These are phyloP conservation scores for Adelges cooleyi DNA, from an alignment of 1,140 invertebrate genomes.

Conservation along the genomic window DNA sequence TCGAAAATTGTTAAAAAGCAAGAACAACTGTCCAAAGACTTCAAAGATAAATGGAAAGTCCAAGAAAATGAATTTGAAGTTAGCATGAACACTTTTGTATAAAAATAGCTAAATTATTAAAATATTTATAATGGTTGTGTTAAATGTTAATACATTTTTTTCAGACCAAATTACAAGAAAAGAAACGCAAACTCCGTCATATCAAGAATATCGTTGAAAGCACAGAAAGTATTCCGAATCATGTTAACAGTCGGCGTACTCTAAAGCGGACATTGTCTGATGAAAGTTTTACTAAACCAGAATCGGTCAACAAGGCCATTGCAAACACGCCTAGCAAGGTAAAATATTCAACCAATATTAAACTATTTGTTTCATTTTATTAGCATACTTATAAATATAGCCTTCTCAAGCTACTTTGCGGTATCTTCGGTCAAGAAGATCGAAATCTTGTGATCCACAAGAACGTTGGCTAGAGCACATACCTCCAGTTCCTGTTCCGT, in stretches of 20 bases:
- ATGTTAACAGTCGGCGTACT: neutral
- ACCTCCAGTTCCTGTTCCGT: slow-evolving; percentile 54
- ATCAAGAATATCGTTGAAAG: slow-evolving; percentile 23
- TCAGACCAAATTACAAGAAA: slow-evolving; percentile 19
- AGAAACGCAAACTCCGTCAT: slow-evolving; percentile 18
- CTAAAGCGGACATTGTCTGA: slow-evolving; percentile 5
- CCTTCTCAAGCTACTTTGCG: neutral
- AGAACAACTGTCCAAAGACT: slow-evolving; percentile 53
- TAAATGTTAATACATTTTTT: neutral
- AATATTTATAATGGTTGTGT: neutral
- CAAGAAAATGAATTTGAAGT: slow-evolving; percentile 54
- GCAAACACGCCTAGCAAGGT: neutral
- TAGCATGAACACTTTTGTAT: too few species aligned
- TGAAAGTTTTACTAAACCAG: slow-evolving; percentile 11
- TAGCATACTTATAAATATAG: neutral
- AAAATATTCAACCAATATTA: neutral
- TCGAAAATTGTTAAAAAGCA: slow-evolving; percentile 56
- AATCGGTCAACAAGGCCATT: neutral
- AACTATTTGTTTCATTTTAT: too few species aligned
- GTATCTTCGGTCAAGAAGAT: slow-evolving; percentile 40
- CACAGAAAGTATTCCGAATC: slow-evolving; percentile 10
- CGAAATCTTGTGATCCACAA: slow-evolving; percentile 54
- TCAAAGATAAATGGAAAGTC: slow-evolving; percentile 51
- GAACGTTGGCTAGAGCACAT: slow-evolving; percentile 85
- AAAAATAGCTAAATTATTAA: too few species aligned